Evolutionary conservation across 2,113 vertebrate species (phyloP), one percentile per base, ranked within the genome.

Genomic region (Balaenoptera acutorostrata): DNA sequence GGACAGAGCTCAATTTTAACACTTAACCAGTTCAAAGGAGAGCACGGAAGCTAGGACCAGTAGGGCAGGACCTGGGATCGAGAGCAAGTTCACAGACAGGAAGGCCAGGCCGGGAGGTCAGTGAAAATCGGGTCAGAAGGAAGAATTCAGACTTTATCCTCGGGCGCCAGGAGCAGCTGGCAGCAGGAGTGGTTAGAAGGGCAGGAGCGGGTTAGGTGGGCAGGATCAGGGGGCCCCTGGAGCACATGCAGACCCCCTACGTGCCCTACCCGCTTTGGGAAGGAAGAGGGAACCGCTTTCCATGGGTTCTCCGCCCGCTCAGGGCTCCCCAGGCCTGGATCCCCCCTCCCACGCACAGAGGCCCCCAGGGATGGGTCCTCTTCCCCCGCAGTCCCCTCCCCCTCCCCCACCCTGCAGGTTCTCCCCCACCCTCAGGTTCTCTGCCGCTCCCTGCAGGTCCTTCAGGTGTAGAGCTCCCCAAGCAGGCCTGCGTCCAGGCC

Each of bases 161-260:
- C 18, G 90, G 55, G 52, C 23, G 0, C 23, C 52, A 6, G 23
- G 29, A 55, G 86, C 9, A 6, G 86, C 68, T 41, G 68, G 77
- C 6, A 1, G 74, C 0, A 52, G 18, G 59, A 52, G 59, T 9
- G 21, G 59, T 20, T 23, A 21, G 57, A 59, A 9, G 36, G 21
- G 74, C 0, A 52, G 18, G 31, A 27, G 21, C 3, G 9, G 20
- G 17, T 27, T 0, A 18, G 44, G n/a, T 25, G 41, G 41, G 33
- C 18, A 21, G 33, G 57, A 36, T 64, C 82, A 33, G 63, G 5
- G 6, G 69, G 71, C 21, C 41, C 52, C 61, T 33, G 41, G 57
- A 6, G 0, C 8, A 2, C 5, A 6, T 44, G 12, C 1, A 0
- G 57, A 36, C 31, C 27, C 59, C 5, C 83, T 9, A 15, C 0